These are phyloP conservation scores for Macropus fuliginosus DNA, from an alignment of 2,797 vertebrate genomes.

Conservation along the genomic window DNA sequence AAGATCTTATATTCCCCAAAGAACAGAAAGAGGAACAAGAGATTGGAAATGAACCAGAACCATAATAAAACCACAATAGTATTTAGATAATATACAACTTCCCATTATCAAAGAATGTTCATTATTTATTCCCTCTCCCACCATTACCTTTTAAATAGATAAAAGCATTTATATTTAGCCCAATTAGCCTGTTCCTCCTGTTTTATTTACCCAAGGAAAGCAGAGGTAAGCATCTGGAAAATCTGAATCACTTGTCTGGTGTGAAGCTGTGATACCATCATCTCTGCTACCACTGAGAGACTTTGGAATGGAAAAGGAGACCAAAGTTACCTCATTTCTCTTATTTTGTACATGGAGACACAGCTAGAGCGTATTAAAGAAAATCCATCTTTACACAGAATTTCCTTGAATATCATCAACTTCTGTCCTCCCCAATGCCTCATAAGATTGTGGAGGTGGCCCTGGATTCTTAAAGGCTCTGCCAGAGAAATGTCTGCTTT, in stretches of 20 bases:
- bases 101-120: constrained; percentile 7
- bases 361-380: neutral
- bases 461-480: neutral
- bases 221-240: neutral
- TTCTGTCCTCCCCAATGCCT: neutral
- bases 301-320: neutral
- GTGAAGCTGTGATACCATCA: neutral
- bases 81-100: neutral
- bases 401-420: neutral
- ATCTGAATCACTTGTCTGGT: neutral
- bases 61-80: neutral
- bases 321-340: neutral
- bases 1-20: neutral
- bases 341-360: neutral
- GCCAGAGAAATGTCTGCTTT: neutral
- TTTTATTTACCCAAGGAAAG: neutral
- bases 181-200: neutral
- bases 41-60: neutral
- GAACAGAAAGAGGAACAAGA: neutral
- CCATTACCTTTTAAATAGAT: constrained; percentile 6
- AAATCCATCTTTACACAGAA: neutral
- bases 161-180: neutral
- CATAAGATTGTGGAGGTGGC: neutral
- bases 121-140: neutral
- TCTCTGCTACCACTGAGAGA: neutral